Base-by-base conservation (phyloP, 2,888 invertebrate species). In the Mantis religiosa region DNA sequence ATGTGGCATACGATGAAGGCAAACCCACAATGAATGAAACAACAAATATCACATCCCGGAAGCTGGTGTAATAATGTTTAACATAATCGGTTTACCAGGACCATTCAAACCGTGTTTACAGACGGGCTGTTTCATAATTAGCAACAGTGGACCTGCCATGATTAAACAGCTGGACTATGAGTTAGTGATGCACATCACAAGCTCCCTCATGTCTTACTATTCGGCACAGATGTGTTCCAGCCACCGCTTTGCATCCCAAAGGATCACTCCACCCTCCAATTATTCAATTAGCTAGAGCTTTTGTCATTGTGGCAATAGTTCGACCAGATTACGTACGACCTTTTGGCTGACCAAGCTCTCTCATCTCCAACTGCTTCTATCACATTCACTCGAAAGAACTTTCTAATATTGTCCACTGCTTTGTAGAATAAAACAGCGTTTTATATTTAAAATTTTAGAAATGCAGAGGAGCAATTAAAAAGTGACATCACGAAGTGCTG, bases 71-170 rank as follows among this genome's bases (percentile, higher is more conserved):
- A 87, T 87, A 87, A 87, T 87, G 87, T 87, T 87, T 82, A 87
- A 87, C 82, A 87, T 87, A 87, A 87, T 87, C 87, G 82, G 87
- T 87, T 87, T 87, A 87, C 87, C 47, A 71, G 54, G 54, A 20
- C 54, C 54, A 85, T 85, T 85, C 85, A 47, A 30, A 41, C 28
- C 82, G 41, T 87, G 87, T 87, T 87, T 87, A 41, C 87, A 82
- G 47, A 87, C 87, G 82, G 34, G 82, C 81, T 87, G 87, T 87
- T 87, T 87, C 87, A 82, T 87, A 82, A 87, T 87, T 87, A 87
- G 82, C 87, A 71, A 25, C 54, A 71, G 54, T 20, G 54, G 54
- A 4, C 20, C 54, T 71, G 54, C 54, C 54, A 71, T 71, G 54
- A 71, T 71, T 71, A 71, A 71, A 71, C 54, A 71, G 54, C 54